These are phyloP conservation scores for Drosophila eohydei DNA, from an alignment of 2,888 invertebrate species.

Conservation along the genomic window DNA sequence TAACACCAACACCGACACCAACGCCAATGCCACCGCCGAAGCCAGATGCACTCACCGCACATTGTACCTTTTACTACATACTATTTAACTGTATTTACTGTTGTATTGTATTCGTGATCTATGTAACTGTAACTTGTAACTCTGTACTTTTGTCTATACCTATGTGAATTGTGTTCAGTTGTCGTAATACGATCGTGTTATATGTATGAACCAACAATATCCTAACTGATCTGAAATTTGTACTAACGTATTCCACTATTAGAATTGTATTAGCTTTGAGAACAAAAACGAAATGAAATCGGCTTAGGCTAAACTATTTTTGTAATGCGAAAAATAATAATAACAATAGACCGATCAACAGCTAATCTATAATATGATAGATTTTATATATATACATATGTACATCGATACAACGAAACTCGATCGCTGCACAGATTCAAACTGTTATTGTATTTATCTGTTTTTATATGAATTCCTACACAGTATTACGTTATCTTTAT, in stretches of 20 bases:
- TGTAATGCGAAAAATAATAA: conserved; percentile 9
- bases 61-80: conserved; percentile 71
- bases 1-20: conserved; percentile 2
- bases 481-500: conserved; percentile 41
- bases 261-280: conserved; percentile 1
- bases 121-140: conserved; percentile 48
- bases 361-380: not conserved
- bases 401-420: conserved; percentile 12
- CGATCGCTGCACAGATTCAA: conserved; percentile 38
- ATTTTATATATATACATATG: not conserved
- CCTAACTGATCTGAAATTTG: conserved; percentile 9
- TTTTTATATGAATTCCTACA: conserved; percentile 35
- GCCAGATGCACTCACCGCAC: conserved; percentile 77
- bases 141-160: conserved; percentile 42
- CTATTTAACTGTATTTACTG: conserved; percentile 62
- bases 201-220: conserved; percentile 13
- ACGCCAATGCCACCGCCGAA: conserved; percentile 45
- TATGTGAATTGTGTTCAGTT: conserved; percentile 47
- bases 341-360: conserved; percentile 15
- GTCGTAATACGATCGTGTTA: conserved; percentile 26
- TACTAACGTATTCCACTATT: conserved; percentile 1
- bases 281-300: not conserved
- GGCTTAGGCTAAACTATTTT: conserved; percentile 18
- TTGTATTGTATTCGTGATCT: conserved; percentile 74
- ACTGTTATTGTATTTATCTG: conserved; percentile 41